A percentile compares a stretch with the other conserved stretches of the same genome.
These are phyloP conservation scores for Halesus radiatus DNA, from an alignment of 1,140 invertebrate species.

Conservation along the genomic window DNA sequence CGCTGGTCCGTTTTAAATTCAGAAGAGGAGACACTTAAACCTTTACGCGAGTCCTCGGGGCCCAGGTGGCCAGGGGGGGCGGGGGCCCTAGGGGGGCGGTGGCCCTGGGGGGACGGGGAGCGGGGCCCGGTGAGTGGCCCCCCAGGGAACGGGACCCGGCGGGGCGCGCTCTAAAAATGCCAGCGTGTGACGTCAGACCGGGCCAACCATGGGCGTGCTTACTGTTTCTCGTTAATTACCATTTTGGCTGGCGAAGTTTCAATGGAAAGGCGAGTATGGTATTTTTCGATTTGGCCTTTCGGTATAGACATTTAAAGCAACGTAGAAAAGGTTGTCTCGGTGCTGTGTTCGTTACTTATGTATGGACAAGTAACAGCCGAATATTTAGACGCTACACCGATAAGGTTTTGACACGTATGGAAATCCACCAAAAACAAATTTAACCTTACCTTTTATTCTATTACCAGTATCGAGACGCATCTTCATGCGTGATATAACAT, in stretches of 20 bases:
- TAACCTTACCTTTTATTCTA: no score
- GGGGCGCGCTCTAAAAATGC: slow-evolving; percentile 46
- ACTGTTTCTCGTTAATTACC: slow-evolving; percentile 50
- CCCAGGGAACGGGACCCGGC: slow-evolving; percentile 37
- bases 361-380: no score
- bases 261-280: no score
- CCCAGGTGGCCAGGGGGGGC: slow-evolving; percentile 1
- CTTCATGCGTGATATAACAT: no score
- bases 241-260: neutral
- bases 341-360: no score
- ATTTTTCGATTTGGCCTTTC: no score
- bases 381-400: no score
- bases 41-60: slow-evolving; percentile 42
- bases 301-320: no score
- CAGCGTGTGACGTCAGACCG: slow-evolving; percentile 50
- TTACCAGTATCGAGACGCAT: no score
- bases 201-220: slow-evolving; percentile 23
- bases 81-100: neutral
- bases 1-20: slow-evolving; percentile 53
- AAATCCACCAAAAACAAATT: no score
- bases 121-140: slow-evolving; percentile 5
- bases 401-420: no score
- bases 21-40: slow-evolving; percentile 53
- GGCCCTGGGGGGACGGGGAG: slow-evolving; percentile 4
- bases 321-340: no score